phyloP scores from a whole-genome alignment of 2,113 vertebrate species.

The Lophotis ruficrista region DNA sequence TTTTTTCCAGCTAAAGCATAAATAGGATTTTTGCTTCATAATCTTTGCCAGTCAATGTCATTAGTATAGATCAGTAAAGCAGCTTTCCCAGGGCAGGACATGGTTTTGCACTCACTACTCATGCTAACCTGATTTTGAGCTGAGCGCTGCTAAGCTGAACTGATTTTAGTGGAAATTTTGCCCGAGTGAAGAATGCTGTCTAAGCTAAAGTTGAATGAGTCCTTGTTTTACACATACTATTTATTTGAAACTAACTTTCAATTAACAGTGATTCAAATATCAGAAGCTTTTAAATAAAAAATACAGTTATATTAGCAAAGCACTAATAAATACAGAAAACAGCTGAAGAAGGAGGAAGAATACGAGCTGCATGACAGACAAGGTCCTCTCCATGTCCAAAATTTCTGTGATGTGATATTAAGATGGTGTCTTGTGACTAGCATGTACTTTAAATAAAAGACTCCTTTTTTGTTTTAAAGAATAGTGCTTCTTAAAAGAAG shows the following conservation, averaged over 20 bases:
- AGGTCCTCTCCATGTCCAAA: neutral
- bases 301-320: neutral
- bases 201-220: neutral
- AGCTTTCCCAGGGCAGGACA: neutral
- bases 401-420: neutral
- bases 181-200: neutral
- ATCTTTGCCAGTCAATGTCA: neutral
- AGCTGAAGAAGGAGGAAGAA: neutral
- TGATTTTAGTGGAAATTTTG: neutral
- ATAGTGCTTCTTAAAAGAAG: neutral
- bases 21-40: neutral
- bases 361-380: neutral
- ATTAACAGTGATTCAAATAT: neutral
- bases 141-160: neutral
- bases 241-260: neutral
- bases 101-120: neutral
- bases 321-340: neutral
- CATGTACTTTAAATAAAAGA: neutral
- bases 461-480: neutral
- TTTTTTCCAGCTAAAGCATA: neutral
- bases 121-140: neutral
- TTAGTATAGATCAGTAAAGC: neutral
- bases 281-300: neutral
- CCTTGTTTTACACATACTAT: neutral
- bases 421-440: neutral